Base-by-base conservation (phyloP, 2,113 vertebrate genomes). In the Elephas maximus region DNA sequence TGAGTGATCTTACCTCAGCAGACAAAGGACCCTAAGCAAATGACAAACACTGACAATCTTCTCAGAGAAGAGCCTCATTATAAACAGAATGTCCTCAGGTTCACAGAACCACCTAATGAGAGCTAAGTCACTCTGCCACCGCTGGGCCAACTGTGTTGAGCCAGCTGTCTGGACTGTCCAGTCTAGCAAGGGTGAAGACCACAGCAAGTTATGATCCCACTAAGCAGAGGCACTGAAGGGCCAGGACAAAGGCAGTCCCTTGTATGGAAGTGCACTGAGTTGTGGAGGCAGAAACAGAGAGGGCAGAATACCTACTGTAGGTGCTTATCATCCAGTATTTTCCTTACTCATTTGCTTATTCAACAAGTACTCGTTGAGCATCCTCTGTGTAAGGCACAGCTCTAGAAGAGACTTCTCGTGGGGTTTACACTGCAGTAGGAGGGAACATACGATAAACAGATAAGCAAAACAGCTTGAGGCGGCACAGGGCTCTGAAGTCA, bases 151-250 rank as follows among this genome's bases (percentile, higher is more conserved):
- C 4, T 2, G 69, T 85, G 17, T 78, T 4, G n/a, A 0, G 4
- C 0, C 45, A 69, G 24, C 33, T 69, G 62, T 51, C 4, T 1
- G 11, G 2, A 15, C 44, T 6, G 0, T 45, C 83, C 77, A 69
- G 93, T 0, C 0, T 0, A 5, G 53, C 2, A 28, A 0, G 0
- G n/a, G 8, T 69, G 0, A 1, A n/a, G 48, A 11, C 48, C 48
- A 53, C 44, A 26, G 44, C 26, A 5, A 20, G 30, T 37, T 20
- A 24, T 15, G 57, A 77, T 0, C 6, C 45, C 41, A 73, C 4
- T 6, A 12, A 79, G 17, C 23, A 51, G 60, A 12, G 53, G 86
- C 23, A 17, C 30, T 17, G 57, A 24, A 45, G 28, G 86, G 30
- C 84, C 84, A 69, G 53, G 37, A 7, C 24, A 82, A 57, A 67